Base-by-base conservation (phyloP, 2,113 vertebrate genomes). In the Salvelinus fontinalis region DNA sequence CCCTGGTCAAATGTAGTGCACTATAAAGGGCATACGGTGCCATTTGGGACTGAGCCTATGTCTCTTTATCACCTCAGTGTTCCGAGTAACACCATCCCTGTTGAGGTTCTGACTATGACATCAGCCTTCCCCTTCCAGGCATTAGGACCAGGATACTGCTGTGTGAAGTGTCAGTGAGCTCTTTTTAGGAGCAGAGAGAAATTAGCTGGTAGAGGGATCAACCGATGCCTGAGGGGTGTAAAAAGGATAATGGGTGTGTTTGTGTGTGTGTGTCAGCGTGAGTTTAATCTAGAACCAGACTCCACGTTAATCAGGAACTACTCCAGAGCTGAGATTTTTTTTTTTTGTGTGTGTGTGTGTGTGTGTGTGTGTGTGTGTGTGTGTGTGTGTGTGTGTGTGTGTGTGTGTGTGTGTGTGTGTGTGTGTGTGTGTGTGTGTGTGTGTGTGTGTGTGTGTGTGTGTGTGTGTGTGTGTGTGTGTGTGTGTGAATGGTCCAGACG, bases 111-210 rank as follows among this genome's bases (percentile, higher is more conserved):
- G 51, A 18, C 51, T 78, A 7, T 48, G 74, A 81, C 48, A 29
- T 64, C 68, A 75, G 75, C 24, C 65, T 72, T 75, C 68, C 34
- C 39, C 48, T 83, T 69, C 22, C 29, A 81, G 57, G 73, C 78
- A 79, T 88, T 87, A 85, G 73, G 71, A 81, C 65, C 71, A 82
- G 82, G 83, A 79, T 86, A 76, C 73, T 75, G 81, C 39, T 3
- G 7, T 68, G 51, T 73, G 65, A 86, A 86, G 75, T 87, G 82
- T 86, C 88, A 88, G 90, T 90, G 82, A 83, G 79, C 70, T 74
- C 72, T 84, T 87, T 83, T 81, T 78, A 79, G 82, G 81, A 71
- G 70, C 0, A 12, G 44, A 0, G 51, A 79, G 57, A 48, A 59
- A 22, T 5, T 73, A 68, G 74, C 77, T 85, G 83, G 20, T 79